These are phyloP conservation scores for Crossaster papposus DNA, from an alignment of 53 echinoderm and acorn worm species.

Conservation along the genomic window DNA sequence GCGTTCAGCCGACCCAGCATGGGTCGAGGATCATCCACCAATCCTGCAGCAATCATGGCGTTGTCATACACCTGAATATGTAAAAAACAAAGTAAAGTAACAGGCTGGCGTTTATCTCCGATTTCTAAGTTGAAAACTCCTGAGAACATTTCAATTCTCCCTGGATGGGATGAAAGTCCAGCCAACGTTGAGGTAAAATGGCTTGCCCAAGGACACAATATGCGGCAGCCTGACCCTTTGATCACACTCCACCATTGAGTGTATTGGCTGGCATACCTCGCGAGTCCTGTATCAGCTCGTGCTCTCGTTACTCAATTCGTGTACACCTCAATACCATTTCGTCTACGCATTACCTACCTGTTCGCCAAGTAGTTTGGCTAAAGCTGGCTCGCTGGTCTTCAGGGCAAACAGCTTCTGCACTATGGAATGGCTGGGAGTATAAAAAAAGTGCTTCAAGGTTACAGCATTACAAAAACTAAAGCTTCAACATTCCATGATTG, in stretches of 20 bases:
- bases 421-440: slow-evolving; percentile 79
- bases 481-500: not conserved
- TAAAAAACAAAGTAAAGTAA: not conserved
- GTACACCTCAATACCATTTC: not conserved
- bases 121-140: too few species aligned
- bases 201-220: too few species aligned
- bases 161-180: too few species aligned
- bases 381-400: slow-evolving; percentile 75
- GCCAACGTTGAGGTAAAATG: too few species aligned
- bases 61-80: slow-evolving; percentile 87
- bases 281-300: too few species aligned
- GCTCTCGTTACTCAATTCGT: not conserved
- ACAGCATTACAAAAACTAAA: not conserved
- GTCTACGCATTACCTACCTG: slow-evolving; percentile 64
- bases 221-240: not conserved
- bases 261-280: not conserved
- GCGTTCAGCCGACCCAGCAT: slow-evolving; percentile 87
- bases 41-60: slow-evolving; percentile 94
- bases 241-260: not conserved
- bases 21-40: slow-evolving; percentile 93
- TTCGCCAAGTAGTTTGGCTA: slow-evolving; percentile 88
- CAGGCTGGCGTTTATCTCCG: too few species aligned
- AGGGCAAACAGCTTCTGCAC: slow-evolving; percentile 78
- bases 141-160: too few species aligned
- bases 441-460: not conserved